Conservation (phyloP, 2,797 vertebrate genomes). For the Phoxinus dragarum region DNA sequence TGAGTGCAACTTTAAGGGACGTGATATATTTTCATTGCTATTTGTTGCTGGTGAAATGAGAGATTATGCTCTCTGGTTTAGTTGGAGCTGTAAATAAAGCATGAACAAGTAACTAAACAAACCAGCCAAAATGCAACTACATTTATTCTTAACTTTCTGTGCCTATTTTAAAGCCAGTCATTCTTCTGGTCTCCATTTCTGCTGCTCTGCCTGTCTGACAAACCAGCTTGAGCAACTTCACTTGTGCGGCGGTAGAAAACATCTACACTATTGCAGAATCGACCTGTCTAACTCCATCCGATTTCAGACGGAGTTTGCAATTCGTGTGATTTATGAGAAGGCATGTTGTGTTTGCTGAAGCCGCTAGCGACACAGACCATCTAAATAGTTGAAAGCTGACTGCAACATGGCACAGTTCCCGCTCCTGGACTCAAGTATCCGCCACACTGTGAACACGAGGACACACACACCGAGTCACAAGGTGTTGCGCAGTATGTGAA, state of each 20-base stretch:
- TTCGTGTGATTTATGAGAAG: slow-evolving; percentile 24
- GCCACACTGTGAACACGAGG: background rate
- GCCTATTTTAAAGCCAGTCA: background rate
- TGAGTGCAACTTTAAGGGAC: background rate
- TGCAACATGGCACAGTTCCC: background rate
- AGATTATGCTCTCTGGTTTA: background rate
- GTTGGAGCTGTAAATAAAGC: background rate
- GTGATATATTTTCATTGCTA: background rate
- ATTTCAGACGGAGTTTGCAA: slow-evolving; percentile 1
- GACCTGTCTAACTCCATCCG: background rate
- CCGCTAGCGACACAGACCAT: background rate
- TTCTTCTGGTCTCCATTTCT: slow-evolving; percentile 4
- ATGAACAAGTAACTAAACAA: background rate
- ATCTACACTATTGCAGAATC: background rate
- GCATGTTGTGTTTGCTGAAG: background rate
- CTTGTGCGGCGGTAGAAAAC: background rate
- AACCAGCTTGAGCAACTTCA: background rate
- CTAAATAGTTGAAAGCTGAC: background rate
- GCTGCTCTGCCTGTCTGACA: background rate
- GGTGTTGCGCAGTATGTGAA: slow-evolving; percentile 6
- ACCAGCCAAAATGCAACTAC: background rate
- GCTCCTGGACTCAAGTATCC: background rate
- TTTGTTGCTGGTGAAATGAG: no score
- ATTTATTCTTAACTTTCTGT: background rate
- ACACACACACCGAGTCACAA: slow-evolving; percentile 20